Base-by-base conservation (phyloP, 2,888 invertebrate genomes). In the Tetrapedia diversipes region DNA sequence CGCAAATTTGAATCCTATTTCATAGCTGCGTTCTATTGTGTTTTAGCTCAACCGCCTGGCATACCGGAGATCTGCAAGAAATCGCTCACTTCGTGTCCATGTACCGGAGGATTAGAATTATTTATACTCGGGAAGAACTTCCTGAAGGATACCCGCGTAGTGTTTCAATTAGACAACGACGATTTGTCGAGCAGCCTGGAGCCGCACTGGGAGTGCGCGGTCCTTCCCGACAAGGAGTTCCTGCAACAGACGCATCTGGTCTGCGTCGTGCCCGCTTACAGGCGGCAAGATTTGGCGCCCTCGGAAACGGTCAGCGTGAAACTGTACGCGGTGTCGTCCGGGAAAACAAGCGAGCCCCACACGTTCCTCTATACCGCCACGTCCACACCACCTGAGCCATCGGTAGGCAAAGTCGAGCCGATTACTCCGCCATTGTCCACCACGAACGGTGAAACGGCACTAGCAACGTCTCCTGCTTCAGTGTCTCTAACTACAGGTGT, bases 61-160 rank as follows among this genome's bases (percentile, higher is more conserved):
- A 95, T 97, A 63, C 98, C 98, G 16, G 98, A 98, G 93, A 97
- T 98, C 79, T 96, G 96, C 89, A 97, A 97, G 91, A 97, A 97
- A 91, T 98, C 97, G 0, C 91, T 97, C 11, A 95, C 95, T 32
- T 95, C 96, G 29, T 96, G 96, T 89, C 95, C 96, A 8, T 96
- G 95, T 4, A 94, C 94, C 61, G 98, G 97, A 8, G 97, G 97
- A 0, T 92, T 96, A 74, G 97, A 98, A 91, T 93, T 98, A 61
- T 97, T 97, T 92, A 95, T 98, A 51, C 94, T 98, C 76, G 98
- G 98, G 41, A 98, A 98, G 92, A 98, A 98, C 92, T 98, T 98
- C 92, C 94, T 97, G 54, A 98, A 98, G 92, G 98, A 98, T 92
- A 97, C 97, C 7, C 94, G 95, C 82, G 96, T 98, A 16, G 94